Conservation (phyloP, 2,797 vertebrate species). For the Allobates femoralis region DNA sequence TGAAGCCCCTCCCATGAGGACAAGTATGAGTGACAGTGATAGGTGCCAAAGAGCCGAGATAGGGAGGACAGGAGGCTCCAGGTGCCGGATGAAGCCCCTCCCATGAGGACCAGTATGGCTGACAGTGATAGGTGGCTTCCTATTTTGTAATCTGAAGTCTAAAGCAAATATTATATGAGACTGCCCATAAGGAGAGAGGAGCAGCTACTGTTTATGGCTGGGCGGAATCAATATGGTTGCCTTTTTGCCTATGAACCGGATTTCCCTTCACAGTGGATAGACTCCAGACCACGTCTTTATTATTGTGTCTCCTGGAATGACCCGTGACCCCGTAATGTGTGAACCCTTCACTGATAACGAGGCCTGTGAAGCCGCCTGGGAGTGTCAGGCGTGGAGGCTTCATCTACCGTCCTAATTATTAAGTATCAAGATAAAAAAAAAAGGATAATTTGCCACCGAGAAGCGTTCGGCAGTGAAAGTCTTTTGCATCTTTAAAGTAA, state of each 20-base stretch:
- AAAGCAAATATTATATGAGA: not conserved
- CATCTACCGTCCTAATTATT: constrained; percentile 7
- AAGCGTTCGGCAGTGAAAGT: constrained; percentile 9
- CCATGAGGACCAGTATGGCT: not conserved
- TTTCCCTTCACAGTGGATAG: not conserved
- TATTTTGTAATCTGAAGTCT: not conserved
- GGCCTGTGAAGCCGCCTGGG: not conserved
- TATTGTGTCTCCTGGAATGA: not conserved
- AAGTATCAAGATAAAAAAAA: constrained; percentile 19
- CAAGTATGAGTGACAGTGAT: too few species aligned
- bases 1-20: too few species aligned
- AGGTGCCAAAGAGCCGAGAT: too few species aligned
- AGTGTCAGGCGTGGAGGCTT: not conserved
- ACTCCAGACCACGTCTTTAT: not conserved
- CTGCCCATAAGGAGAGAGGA: not conserved
- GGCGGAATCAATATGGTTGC: not conserved
- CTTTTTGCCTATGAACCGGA: not conserved
- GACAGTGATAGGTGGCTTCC: not conserved
- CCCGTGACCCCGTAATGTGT: not conserved
- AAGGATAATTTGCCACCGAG: not conserved
- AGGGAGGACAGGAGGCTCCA: too few species aligned
- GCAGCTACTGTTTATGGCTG: not conserved
- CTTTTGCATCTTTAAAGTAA: constrained; percentile 28
- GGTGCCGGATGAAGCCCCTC: not conserved
- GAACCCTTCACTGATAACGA: not conserved